Base-by-base conservation (phyloP, 1,140 invertebrate species). In the Anastrepha obliqua region DNA sequence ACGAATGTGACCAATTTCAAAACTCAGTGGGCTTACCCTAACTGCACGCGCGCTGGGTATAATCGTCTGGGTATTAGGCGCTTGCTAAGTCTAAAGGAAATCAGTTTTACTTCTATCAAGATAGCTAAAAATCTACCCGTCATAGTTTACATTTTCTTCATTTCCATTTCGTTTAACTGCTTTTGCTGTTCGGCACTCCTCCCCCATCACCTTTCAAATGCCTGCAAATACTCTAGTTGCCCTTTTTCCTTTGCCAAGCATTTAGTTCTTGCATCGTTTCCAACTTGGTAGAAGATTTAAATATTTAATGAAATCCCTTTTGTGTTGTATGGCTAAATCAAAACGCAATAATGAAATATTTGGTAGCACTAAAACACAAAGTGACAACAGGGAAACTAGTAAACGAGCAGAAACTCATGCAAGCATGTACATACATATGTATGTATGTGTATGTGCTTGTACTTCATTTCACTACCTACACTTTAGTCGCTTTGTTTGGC, bases 231-330 rank as follows among this genome's bases (percentile, higher is more conserved):
- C 29, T 1, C 29, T 44, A 15, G 42, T 4, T 15, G 13, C 44
- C 17, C n/a, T 1, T 74, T 67, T 42, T 39, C 5, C 39, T 9
- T 13, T 67, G 1, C 29, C 11, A 9, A 42, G 3, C 0, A 60
- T 64, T 64, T 13, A 64, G 3, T 67, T 74, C 9, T 47, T 74
- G 15, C 42, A 3, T 74, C 44, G 1, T 74, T 74, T 11, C 51
- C 2, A 55, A 55, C 51, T 55, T 55, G 51, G 1, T 55, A 11
- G 11, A 8, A 39, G 42, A 44, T 47, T 47, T 47, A n/a, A 47
- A 74, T 74, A 47, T 74, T 74, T 74, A 47, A 74, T 74, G 29
- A 47, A 47, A 47, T 47, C 67, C 44, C 67, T n/a, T 74, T 74
- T 74, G 42, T 4, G 8, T 70, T 47, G 42, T 5, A 13, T 1